Evolutionary conservation across 2,113 vertebrate species (phyloP).

Genomic region (Drymodes brunneopygia): DNA sequence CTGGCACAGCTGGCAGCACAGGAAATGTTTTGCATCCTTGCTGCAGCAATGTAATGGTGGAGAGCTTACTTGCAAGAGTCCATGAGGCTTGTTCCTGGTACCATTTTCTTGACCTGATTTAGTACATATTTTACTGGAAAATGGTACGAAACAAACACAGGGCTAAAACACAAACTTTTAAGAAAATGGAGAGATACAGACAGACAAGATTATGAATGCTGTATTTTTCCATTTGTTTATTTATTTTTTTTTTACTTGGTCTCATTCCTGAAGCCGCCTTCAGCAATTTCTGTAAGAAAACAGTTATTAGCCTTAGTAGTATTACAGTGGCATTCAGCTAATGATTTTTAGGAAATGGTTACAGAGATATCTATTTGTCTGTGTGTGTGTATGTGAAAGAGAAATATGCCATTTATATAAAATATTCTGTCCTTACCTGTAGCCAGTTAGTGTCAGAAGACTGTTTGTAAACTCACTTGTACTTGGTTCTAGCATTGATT

Average conservation of each 20-base stretch:
- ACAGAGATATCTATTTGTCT: neutral
- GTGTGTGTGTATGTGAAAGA: neutral
- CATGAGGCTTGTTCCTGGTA: neutral
- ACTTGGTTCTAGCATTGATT: slow-evolving; percentile 55
- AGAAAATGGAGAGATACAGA: neutral
- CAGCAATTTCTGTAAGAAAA: slow-evolving; percentile 20
- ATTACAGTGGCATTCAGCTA: neutral
- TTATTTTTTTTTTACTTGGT: neutral
- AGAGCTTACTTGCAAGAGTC: neutral
- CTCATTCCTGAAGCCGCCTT: slow-evolving; percentile 4
- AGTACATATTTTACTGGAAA: neutral
- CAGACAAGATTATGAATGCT: neutral
- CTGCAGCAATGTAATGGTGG: neutral
- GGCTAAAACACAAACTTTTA: neutral
- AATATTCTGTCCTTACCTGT: neutral
- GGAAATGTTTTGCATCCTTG: neutral
- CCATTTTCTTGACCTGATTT: neutral
- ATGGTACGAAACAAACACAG: neutral
- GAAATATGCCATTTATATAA: slow-evolving; percentile 8
- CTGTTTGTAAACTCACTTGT: slow-evolving; percentile 33
- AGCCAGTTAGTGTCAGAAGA: slow-evolving; percentile 43
- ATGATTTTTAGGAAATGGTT: neutral
- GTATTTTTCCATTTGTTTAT: neutral
- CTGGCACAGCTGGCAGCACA: neutral
- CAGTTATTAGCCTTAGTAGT: neutral